Percentiles rank a stretch among this genome's conserved stretches.
Conservation (phyloP, 1,140 invertebrate genomes). For the Teleopsis dalmanni region DNA sequence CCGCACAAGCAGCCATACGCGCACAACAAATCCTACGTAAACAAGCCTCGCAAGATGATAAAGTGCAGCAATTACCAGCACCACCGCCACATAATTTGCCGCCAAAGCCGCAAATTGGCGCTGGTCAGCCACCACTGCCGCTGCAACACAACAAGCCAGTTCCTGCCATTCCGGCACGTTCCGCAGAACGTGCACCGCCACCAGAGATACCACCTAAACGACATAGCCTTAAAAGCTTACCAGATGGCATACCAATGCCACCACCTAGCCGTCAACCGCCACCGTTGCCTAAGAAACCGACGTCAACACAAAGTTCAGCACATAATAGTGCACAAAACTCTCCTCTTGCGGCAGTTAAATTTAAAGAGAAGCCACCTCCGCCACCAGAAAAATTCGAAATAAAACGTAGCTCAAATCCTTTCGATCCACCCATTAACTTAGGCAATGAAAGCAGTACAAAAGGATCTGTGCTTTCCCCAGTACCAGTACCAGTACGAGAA, state of each 20-base stretch:
- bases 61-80: background rate
- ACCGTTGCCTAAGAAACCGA: slow-evolving; percentile 35
- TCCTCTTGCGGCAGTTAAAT: slow-evolving; percentile 27
- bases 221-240: slow-evolving; percentile 36
- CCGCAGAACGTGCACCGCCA: slow-evolving; percentile 29
- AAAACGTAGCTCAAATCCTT: slow-evolving; percentile 35
- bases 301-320: slow-evolving; percentile 28
- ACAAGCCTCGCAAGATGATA: slow-evolving; percentile 26
- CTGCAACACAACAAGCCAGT: slow-evolving; percentile 30
- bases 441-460: slow-evolving; percentile 8
- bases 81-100: slow-evolving; percentile 15
- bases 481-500: slow-evolving; percentile 33
- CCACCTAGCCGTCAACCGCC: slow-evolving; percentile 30
- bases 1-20: slow-evolving; percentile 38
- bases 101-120: slow-evolving; percentile 11
- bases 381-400: slow-evolving; percentile 29
- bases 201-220: slow-evolving; percentile 43
- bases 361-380: slow-evolving; percentile 35
- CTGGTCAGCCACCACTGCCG: slow-evolving; percentile 28
- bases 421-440: slow-evolving; percentile 33
- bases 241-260: slow-evolving; percentile 29
- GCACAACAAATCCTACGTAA: slow-evolving; percentile 36
- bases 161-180: slow-evolving; percentile 40
- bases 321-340: slow-evolving; percentile 41
- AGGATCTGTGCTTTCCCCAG: slow-evolving; percentile 29